Evolutionary conservation across 2,113 vertebrate species (phyloP).

Genomic region (Megaceryle maxima): DNA sequence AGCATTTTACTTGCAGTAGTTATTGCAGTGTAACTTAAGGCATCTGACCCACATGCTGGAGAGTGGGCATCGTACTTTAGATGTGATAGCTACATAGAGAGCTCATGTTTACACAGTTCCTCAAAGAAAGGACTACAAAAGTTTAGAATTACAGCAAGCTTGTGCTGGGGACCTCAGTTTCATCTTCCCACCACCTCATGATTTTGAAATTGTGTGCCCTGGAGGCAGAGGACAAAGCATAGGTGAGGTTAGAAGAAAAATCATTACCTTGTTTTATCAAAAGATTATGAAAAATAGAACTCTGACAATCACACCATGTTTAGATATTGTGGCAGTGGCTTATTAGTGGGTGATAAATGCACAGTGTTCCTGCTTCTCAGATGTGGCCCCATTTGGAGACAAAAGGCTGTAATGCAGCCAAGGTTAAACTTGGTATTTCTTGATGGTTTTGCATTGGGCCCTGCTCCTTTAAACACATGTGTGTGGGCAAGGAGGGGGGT

Average conservation of each 20-base stretch:
- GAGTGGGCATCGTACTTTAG: background rate
- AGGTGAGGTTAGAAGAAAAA: background rate
- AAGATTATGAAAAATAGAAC: background rate
- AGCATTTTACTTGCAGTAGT: background rate
- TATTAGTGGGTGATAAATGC: background rate
- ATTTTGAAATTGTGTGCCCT: background rate
- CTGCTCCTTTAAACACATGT: rapidly evolving
- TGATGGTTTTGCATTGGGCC: background rate
- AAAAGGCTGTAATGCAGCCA: background rate
- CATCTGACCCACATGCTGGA: background rate
- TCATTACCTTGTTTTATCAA: background rate
- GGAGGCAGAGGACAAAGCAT: background rate
- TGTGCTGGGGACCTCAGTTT: background rate
- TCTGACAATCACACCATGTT: background rate
- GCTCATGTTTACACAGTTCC: background rate
- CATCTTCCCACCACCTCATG: background rate
- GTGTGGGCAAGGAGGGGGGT: background rate
- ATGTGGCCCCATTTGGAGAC: background rate
- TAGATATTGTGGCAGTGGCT: background rate
- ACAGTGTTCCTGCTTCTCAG: background rate
- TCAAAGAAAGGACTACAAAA: background rate
- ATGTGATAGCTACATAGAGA: background rate
- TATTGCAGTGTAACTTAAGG: background rate
- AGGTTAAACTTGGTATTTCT: background rate
- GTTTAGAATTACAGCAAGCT: background rate